Base-by-base conservation (phyloP, 2,113 vertebrate genomes). In the Apodemus sylvaticus region DNA sequence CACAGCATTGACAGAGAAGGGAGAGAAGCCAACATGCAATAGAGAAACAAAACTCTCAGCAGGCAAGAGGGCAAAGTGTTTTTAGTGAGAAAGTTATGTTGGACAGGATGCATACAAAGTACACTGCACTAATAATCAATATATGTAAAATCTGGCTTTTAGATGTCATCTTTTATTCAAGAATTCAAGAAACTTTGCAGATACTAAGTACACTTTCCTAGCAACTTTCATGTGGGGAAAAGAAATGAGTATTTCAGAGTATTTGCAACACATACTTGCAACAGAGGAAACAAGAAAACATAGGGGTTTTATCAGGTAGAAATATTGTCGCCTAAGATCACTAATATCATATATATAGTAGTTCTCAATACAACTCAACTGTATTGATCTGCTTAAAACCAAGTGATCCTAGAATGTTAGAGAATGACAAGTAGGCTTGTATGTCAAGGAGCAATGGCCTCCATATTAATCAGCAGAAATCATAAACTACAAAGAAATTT, bases 11-110 rank as follows among this genome's bases (percentile, higher is more conserved):
- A 79, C 87, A 97, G 94, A 90, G 82, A 94, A 78, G 91, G 94
- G 89, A 96, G 83, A 98, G 83, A 97, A 94, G 94, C 95, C 64
- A 97, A 92, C 71, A 90, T n/a, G 81, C 97, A 95, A 79, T 86
- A 88, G 90, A 83, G 76, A 95, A 97, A 98, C 94, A 95, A 79
- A 96, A 97, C 86, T 79, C 96, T 97, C 97, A 98, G 97, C 96
- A 97, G 93, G 97, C 29, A 96, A 91, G 91, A 98, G 87, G 89
- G 96, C 94, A 85, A 97, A 94, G 86, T 79, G n/a, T 96, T 96
- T 97, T 96, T 87, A 96, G 86, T 93, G 87, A 97, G 93, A 96
- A 98, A 97, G 96, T 97, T 95, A 97, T 55, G 70, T 96, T 96
- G 96, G 89, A 94, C 91, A 90, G 94, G 94, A 92, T 85, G 93